These are phyloP conservation scores for Tonatia bakeri DNA, from an alignment of 2,113 vertebrate genomes.

Conservation along the genomic window DNA sequence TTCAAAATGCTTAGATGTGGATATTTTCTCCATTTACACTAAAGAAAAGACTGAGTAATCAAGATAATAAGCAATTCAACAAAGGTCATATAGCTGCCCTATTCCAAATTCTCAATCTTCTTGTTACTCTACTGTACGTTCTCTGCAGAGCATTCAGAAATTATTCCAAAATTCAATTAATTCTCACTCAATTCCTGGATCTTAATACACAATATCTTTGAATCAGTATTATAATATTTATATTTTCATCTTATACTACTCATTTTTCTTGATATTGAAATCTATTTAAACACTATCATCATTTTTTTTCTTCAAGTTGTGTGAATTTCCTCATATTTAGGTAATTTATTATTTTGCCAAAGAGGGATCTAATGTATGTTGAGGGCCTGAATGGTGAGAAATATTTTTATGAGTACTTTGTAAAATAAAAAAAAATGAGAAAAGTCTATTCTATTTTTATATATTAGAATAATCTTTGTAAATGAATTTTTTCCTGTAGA, in stretches of 20 bases:
- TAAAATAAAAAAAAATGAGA: neutral
- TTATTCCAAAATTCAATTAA: neutral
- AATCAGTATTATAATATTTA: constrained; percentile 16
- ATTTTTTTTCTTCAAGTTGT: neutral
- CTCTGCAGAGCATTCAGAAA: neutral
- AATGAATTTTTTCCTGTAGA: neutral
- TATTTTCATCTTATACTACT: constrained; percentile 25
- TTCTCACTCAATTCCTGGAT: neutral
- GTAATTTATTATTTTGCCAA: constrained; percentile 26
- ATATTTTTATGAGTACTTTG: neutral
- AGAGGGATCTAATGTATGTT: constrained; percentile 24
- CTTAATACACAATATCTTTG: neutral
- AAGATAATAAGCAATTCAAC: neutral
- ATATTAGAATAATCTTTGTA: neutral
- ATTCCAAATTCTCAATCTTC: neutral
- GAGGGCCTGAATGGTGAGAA: neutral
- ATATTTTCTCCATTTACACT: neutral
- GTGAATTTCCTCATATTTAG: constrained; percentile 21
- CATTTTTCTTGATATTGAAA: constrained; percentile 26
- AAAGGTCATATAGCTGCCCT: neutral
- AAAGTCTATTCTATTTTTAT: neutral
- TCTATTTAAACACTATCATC: neutral
- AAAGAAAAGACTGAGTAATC: neutral
- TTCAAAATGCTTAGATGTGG: neutral
- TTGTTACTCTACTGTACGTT: neutral